phyloP scores from a whole-genome alignment of 2,113 vertebrate genomes.

The Heloderma charlesbogerti region DNA sequence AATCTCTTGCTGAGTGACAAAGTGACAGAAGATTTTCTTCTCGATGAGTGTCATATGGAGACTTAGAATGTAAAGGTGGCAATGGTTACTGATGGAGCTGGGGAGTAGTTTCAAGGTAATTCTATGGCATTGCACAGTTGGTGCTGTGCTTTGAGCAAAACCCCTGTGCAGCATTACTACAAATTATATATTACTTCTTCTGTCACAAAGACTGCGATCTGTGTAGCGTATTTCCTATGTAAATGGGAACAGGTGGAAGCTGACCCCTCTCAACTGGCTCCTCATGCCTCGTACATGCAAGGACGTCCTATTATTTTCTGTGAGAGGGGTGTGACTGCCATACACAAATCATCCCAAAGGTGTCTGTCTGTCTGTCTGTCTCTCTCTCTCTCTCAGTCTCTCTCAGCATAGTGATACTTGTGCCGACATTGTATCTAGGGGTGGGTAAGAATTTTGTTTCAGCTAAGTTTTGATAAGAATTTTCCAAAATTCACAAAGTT shows the following conservation, averaged over 20 bases:
- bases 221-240: background rate
- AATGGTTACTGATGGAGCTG: background rate
- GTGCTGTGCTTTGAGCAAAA: background rate
- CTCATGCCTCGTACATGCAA: background rate
- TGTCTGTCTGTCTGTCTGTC: background rate
- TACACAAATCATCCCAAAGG: background rate
- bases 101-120: background rate
- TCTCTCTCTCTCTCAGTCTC: too few species aligned
- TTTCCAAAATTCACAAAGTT: too few species aligned
- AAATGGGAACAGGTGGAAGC: background rate
- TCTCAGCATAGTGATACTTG: background rate
- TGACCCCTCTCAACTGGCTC: background rate
- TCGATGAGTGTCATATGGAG: background rate
- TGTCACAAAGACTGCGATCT: fast-evolving
- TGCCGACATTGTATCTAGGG: background rate
- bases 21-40: background rate
- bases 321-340: background rate
- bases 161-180: background rate
- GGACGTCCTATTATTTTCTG: background rate
- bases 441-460: too few species aligned
- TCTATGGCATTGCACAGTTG: background rate
- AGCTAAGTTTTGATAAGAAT: too few species aligned
- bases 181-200: background rate
- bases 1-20: background rate
- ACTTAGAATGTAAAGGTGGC: background rate